phyloP scores from a whole-genome alignment of 2,113 vertebrate species.

The Malurus alboscapulatus region DNA sequence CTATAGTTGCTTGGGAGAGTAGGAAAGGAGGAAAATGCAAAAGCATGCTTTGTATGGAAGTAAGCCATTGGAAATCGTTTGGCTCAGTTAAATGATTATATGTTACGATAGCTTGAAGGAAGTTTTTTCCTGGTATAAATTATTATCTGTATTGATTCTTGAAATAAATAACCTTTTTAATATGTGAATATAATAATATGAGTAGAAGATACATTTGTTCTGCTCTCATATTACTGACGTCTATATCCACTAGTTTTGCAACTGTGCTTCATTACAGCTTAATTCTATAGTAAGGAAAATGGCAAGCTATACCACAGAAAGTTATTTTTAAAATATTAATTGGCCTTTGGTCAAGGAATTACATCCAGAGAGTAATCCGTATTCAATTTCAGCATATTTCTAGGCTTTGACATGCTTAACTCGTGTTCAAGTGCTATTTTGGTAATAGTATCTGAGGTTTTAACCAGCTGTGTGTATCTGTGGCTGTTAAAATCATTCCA shows the following conservation, averaged over 20 bases:
- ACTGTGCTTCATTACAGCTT: background rate
- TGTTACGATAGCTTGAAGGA: background rate
- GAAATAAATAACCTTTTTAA: background rate
- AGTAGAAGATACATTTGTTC: background rate
- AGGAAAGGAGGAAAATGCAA: background rate
- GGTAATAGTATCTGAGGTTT: background rate
- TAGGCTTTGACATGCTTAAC: background rate
- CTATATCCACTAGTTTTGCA: background rate
- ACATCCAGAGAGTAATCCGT: background rate
- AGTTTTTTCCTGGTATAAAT: background rate
- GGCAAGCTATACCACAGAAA: background rate
- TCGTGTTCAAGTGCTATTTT: background rate
- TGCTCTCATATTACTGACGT: background rate
- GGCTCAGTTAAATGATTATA: background rate
- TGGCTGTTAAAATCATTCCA: background rate
- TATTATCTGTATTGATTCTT: background rate
- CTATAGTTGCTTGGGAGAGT: background rate
- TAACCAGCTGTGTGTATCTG: background rate
- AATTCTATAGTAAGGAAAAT: background rate
- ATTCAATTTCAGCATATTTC: background rate
- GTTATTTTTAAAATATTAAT: background rate
- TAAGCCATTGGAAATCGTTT: background rate
- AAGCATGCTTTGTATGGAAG: background rate
- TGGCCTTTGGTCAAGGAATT: background rate
- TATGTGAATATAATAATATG: background rate